Conservation (phyloP, 2,797 vertebrate genomes). For the Xerus rutilus region DNA sequence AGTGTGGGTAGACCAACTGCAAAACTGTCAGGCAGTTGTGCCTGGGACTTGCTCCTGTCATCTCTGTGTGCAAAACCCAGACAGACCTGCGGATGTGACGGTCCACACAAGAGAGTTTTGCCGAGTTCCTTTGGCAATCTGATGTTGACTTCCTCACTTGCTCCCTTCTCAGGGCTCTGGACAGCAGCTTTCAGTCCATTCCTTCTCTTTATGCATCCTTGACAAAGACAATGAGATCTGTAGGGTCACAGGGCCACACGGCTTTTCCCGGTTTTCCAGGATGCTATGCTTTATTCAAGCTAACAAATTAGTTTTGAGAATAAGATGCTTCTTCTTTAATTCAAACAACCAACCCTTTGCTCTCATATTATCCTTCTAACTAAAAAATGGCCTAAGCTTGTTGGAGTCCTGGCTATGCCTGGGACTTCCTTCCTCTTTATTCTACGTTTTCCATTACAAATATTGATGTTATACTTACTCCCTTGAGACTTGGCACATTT, state of each 20-base stretch:
- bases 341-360: background rate
- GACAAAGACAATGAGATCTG: background rate
- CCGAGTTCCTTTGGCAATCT: background rate
- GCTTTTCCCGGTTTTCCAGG: background rate
- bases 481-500: background rate
- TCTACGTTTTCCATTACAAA: background rate
- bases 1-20: background rate
- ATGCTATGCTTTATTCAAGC: background rate
- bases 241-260: background rate
- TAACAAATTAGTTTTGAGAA: background rate
- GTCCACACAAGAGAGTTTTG: too few species aligned
- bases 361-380: background rate
- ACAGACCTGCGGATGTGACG: too few species aligned
- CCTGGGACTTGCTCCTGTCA: background rate
- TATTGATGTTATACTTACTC: background rate
- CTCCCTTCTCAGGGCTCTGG: background rate
- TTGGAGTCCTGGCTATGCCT: rapidly evolving
- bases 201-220: background rate
- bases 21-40: too few species aligned
- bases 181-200: background rate
- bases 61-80: rapidly evolving
- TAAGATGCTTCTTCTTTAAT: background rate
- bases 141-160: background rate
- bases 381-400: background rate
- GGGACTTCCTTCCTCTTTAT: background rate